phyloP scores from a whole-genome alignment of 2,797 vertebrate genomes.

The Tangara arthus region DNA sequence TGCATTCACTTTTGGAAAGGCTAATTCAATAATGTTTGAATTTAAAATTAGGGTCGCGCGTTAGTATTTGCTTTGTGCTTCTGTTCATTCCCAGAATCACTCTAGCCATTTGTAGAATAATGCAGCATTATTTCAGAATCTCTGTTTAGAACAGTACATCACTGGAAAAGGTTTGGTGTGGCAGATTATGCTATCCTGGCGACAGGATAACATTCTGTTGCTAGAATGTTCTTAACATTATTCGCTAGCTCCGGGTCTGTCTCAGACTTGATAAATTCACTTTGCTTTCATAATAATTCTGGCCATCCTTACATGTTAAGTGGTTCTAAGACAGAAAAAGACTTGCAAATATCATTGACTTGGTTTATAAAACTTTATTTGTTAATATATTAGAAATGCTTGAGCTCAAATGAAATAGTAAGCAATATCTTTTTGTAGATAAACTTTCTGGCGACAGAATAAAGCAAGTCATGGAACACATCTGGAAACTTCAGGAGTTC shows the following conservation, averaged over 20 bases:
- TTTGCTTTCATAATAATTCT: not conserved
- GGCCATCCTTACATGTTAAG: not conserved
- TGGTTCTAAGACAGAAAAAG: not conserved
- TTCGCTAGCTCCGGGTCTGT: not conserved
- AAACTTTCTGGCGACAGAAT: slow-evolving; percentile 94
- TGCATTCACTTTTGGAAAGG: not conserved
- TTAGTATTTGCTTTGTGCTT: not conserved
- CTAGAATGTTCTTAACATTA: not conserved
- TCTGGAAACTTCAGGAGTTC: slow-evolving; percentile 99
- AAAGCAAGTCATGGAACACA: slow-evolving; percentile 99
- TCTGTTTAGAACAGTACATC: not conserved
- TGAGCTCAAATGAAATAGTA: slow-evolving; percentile 10
- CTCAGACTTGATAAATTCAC: not conserved
- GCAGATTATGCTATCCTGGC: not conserved
- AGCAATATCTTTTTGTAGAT: slow-evolving; percentile 78
- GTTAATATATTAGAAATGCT: not conserved
- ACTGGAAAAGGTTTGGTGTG: not conserved
- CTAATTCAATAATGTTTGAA: not conserved
- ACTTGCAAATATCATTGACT: not conserved
- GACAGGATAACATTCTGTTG: not conserved
- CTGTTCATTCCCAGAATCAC: not conserved
- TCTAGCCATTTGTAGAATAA: not conserved
- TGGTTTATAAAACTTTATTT: not conserved
- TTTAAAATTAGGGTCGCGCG: not conserved
- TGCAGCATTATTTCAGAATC: not conserved